Evolutionary conservation across 2,113 vertebrate species (phyloP), one percentile per base, ranked within the genome.

Genomic region (Tonatia bakeri): DNA sequence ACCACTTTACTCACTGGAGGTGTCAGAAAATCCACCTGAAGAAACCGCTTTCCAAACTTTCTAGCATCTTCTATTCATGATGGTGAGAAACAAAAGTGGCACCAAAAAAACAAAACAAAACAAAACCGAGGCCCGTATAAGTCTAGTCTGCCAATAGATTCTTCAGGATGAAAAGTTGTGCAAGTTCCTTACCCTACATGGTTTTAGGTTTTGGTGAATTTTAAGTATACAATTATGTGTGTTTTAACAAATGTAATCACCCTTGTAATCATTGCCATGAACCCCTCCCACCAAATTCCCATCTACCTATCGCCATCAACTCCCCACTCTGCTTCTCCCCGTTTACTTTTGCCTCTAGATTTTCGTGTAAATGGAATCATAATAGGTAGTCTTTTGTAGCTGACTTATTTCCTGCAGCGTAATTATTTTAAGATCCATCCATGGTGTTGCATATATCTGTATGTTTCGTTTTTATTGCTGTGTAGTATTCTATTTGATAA

Each of bases 401-500:
- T 59, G 65, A 50, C 84, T 73, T 79, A 38, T 88, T 72, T 54
- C 36, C 20, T 9, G 15, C 22, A 16, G 1, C 17, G 8, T 61
- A 40, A 38, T 75, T 20, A 26, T 89, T 75, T 50, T 45, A 81
- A 92, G 38, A 36, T 64, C 22, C 28, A 59, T 76, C 54, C 65
- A 59, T 40, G 75, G 28, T 38, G 24, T 50, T 73, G 15, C 64
- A n/a, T 77, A 1, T 47, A 45, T 69, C 43, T 8, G 28, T 19
- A 1, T 52, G 76, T 52, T 40, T 91, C 81, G 14, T 91, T 81
- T 93, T 88, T 56, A 26, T 45, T 83, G 50, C 87, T 38, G 38
- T 88, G 52, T 88, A 95, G n/a, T 75, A 79, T 91, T 93, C 92
- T 88, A 31, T 56, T 80, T 94, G 47, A 83, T 81, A 26, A 47